phyloP scores from a whole-genome alignment of 2,888 invertebrate species.

The Brenthis hecate region DNA sequence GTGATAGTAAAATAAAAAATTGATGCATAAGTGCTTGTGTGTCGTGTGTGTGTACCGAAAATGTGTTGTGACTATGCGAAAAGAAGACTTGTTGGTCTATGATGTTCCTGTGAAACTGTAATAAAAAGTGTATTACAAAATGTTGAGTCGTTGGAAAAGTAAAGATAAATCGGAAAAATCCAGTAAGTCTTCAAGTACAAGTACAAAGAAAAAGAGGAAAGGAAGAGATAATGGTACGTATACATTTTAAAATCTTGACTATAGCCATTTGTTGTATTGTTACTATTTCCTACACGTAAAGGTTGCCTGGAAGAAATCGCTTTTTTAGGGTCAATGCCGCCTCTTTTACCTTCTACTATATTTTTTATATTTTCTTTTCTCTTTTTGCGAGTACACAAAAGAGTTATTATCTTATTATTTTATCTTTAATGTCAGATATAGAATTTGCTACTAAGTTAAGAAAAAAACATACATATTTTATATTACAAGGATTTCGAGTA shows the following conservation, averaged over 20 bases:
- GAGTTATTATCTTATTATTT: no score
- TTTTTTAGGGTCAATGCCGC: no score
- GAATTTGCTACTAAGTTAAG: no score
- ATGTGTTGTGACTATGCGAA: conserved; percentile 30
- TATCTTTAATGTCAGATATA: no score
- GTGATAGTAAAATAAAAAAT: conserved; percentile 5
- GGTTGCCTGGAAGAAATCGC: no score
- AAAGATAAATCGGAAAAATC: conserved; percentile 90
- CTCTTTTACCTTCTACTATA: no score
- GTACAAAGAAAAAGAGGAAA: conserved; percentile 92
- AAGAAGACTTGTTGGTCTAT: conserved; percentile 26
- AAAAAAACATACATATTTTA: no score
- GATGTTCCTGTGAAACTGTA: conserved; percentile 28
- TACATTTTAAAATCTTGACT: background rate
- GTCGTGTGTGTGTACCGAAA: conserved; percentile 4
- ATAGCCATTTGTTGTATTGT: no score
- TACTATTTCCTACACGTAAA: no score
- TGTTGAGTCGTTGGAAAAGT: conserved; percentile 93
- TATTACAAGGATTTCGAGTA: no score
- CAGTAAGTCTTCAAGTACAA: conserved; percentile 77
- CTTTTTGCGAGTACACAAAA: no score
- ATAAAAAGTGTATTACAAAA: conserved; percentile 55
- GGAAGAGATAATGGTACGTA: conserved; percentile 90
- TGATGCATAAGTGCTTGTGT: background rate
- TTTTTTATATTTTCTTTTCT: no score